Base-by-base conservation (phyloP, 2,113 vertebrate species). In the Ellobius talpinus region DNA sequence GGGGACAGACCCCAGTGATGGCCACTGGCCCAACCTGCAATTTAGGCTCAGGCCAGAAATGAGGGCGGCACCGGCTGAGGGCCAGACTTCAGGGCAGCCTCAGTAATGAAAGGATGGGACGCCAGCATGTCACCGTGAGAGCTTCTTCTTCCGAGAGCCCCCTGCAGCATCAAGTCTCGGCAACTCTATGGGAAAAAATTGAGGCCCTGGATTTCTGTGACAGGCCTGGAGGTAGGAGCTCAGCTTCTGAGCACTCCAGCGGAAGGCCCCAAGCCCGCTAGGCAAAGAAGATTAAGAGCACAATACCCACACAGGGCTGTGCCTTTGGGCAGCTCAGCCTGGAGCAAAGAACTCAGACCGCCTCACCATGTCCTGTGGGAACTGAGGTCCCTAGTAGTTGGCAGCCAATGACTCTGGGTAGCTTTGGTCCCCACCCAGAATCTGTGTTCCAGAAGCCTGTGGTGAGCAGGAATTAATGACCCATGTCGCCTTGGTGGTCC, bases 391-490 rank as follows among this genome's bases (percentile, higher is more conserved):
- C 87, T 72, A 88, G 68, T 26, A 73, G 50, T 55, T 88, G 70
- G 50, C 33, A 26, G 8, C 68, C 87, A 73, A n/a, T 73, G 68
- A 39, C 50, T 50, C 50, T 70, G 47, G 33, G 45, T 52, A 87
- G 33, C 33, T 68, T 68, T 68, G 42, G 85, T 36, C 12, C 66
- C 65, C 47, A 26, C 85, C 13, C 45, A 36, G 12, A 68, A 9
- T 70, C 36, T 50, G 58, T 33, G 50, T 39, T 73, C 70, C 87
- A 55, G 50, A 55, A 74, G 70, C 16, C 87, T 74, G 70, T 58
- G 96, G 96, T 87, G 87, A 95, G 95, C 1, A 14, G 70, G 86
- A 91, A 89, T 52, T 23, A 86, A 72, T 73, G 95, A 52, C 90
- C 74, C 65, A 10, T 86, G 78, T 95, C 29, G 2, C 81, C 95